Evolutionary conservation across 2,888 invertebrate genomes (phyloP), one percentile per base, ranked within the genome.

Genomic region (Acanthosepion pharaonis): DNA sequence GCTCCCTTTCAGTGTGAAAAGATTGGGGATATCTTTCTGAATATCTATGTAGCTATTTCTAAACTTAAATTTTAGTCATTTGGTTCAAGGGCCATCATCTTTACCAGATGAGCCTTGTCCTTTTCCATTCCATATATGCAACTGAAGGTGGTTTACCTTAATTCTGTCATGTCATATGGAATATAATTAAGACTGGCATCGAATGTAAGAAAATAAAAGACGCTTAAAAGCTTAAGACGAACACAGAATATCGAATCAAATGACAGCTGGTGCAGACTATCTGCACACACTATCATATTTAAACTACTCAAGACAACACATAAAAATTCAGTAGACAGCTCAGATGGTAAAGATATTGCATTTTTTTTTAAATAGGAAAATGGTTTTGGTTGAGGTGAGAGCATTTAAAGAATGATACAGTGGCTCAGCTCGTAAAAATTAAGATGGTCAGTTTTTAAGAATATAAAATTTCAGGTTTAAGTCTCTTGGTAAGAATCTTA

Each of bases 151-250:
- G n/a, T 78, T 78, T 33, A n/a, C n/a, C 8, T n/a, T 33, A 78
- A 78, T 78, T n/a, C 78, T 78, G 78, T 78, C 78, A 78, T 78
- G 78, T 78, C 78, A 33, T 33, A 78, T 78, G 78, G 33, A 78
- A 78, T 78, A 78, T 78, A 78, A 78, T 78, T 78, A 78, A 78
- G n/a, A 33, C 78, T 78, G 78, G 78, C 78, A 78, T 78, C 78
- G 9, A 78, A n/a, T 78, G 78, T 78, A 78, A 33, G 78, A 78
- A 78, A 78, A 78, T 78, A 78, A 78, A 78, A 78, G 78, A 78
- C 18, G 78, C 33, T 78, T 78, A 78, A 78, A 78, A 78, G 78
- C 78, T 33, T 18, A 78, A 78, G n/a, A 78, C 33, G n/a, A 78
- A 78, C 78, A 78, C 78, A 78, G 33, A n/a, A n/a, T 33, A 18